Percentiles rank a stretch among this genome's conserved stretches.
Conservation (phyloP, 1,140 invertebrate genomes). For the Teleogryllus occipitalis region DNA sequence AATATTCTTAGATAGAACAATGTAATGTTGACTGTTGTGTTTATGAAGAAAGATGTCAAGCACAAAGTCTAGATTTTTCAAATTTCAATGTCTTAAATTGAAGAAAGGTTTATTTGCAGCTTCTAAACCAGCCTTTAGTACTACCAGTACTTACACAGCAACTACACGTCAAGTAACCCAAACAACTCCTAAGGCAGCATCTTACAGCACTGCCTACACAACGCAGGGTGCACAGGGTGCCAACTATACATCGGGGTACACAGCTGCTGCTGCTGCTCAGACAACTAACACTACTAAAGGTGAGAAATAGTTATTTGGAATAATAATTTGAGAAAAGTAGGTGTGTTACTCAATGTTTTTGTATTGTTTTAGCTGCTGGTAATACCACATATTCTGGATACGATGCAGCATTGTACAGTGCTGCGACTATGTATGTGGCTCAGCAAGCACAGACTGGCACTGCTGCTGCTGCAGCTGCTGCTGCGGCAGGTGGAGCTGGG, state of each 20-base stretch:
- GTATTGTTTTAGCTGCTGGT: conserved; percentile 30
- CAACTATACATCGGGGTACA: conserved; percentile 39
- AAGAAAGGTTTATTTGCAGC: conserved; percentile 25
- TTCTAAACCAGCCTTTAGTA: conserved; percentile 52
- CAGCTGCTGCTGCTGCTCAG: conserved; percentile 50
- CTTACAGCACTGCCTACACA: conserved; percentile 35
- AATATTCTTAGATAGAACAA: too few relatives aligned
- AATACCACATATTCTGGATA: conserved; percentile 65
- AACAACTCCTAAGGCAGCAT: conserved; percentile 30
- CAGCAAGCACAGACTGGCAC: conserved; percentile 48
- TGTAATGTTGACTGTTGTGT: too few relatives aligned
- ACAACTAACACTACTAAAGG: conserved; percentile 43
- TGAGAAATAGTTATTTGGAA: conserved; percentile 19
- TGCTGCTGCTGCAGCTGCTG: conserved; percentile 13
- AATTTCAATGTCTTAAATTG: too few relatives aligned
- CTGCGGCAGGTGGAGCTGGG: conserved; percentile 20
- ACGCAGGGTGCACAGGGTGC: conserved; percentile 33
- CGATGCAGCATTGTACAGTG: conserved; percentile 87
- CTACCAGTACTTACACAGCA: conserved; percentile 53
- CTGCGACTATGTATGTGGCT: conserved; percentile 85
- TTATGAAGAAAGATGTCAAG: too few relatives aligned
- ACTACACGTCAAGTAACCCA: conserved; percentile 48
- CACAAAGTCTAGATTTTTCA: too few relatives aligned
- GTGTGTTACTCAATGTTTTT: background rate
- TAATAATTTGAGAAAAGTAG: background rate